Evolutionary conservation across 1,140 invertebrate genomes (phyloP), one percentile per base, ranked within the genome.

Genomic region (Ruditapes philippinarum): DNA sequence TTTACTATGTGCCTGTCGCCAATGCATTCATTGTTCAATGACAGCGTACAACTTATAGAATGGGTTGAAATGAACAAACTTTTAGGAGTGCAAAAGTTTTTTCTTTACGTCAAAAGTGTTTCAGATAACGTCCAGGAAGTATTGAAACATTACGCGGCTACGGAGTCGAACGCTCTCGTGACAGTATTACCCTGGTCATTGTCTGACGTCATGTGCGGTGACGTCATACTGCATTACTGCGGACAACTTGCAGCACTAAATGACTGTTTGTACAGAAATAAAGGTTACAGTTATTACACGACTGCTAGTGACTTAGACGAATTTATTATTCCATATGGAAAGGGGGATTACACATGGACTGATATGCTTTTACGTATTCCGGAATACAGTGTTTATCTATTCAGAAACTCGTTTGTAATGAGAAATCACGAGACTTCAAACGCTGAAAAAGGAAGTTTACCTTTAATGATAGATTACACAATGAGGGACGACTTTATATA

Each of bases 1-100:
- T 73, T 86, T 28, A 86, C 83, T 0, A 31, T 51, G n/a, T 86
- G 83, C 42, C 22, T 86, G 7, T 76, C 83, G 0, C 83, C 83
- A 17, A 57, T 86, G 22, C 70, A 74, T 42, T 4, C n/a, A 31
- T 31, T 5, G n/a, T 76, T 51, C 49, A 42, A 38, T 17, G 36
- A 86, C 60, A 40, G 19, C 38, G 19, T n/a, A 0, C 33, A 73
- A 12, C 2, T 86, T 1, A 36, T 86, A 25, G 83, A 86, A 62
- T 86, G 83, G 83, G n/a, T 86, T n/a, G 83, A 86, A 62, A 11
- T 86, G 5, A 54, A 74, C 38, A 49, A 60, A 36, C 17, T 86
- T 0, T 19, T 76, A 42, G 83, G 83, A 57, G 70, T 86, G 17
- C 14, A 51, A 31, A 38, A 51, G 11, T 73, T 86, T 60, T 1